Evolutionary conservation across 2,888 invertebrate genomes (phyloP).

Genomic region (Drosophila sordidula): DNA sequence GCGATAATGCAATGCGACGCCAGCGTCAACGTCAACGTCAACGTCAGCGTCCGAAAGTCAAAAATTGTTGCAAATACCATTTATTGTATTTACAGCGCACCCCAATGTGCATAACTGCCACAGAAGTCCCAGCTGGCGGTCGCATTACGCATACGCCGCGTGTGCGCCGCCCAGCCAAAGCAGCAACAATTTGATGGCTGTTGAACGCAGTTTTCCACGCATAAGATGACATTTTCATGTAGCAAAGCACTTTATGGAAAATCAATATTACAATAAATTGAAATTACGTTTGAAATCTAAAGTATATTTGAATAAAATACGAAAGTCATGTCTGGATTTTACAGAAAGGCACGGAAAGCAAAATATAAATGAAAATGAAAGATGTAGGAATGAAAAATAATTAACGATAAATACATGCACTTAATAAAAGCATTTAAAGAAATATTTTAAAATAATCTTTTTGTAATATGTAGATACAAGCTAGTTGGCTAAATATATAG

Average conservation of each 20-base stretch:
- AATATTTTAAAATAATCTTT: too few species aligned
- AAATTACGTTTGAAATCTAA: too few species aligned
- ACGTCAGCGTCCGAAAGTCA: conserved; percentile 57
- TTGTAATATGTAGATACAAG: too few species aligned
- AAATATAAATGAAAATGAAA: too few species aligned
- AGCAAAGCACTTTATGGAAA: neutral
- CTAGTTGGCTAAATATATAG: too few species aligned
- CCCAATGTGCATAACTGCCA: conserved; percentile 43
- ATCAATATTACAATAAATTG: neutral
- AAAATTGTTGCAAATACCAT: conserved; percentile 75
- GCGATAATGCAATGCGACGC: conserved; percentile 64
- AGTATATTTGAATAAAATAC: too few species aligned
- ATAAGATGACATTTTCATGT: neutral
- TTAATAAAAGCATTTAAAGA: too few species aligned
- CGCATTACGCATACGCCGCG: conserved; percentile 33
- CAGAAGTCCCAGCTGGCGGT: conserved; percentile 21
- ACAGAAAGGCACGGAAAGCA: too few species aligned
- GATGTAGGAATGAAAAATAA: too few species aligned
- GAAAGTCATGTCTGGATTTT: too few species aligned
- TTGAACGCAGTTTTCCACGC: neutral
- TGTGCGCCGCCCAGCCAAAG: neutral
- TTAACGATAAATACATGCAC: too few species aligned
- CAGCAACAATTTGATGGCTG: conserved; percentile 9
- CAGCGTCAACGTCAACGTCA: conserved; percentile 19
- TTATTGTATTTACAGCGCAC: conserved; percentile 62